Percentiles rank a stretch among this genome's conserved stretches.
Conservation (phyloP, 2,797 vertebrate genomes). For the Streptopelia turtur region DNA sequence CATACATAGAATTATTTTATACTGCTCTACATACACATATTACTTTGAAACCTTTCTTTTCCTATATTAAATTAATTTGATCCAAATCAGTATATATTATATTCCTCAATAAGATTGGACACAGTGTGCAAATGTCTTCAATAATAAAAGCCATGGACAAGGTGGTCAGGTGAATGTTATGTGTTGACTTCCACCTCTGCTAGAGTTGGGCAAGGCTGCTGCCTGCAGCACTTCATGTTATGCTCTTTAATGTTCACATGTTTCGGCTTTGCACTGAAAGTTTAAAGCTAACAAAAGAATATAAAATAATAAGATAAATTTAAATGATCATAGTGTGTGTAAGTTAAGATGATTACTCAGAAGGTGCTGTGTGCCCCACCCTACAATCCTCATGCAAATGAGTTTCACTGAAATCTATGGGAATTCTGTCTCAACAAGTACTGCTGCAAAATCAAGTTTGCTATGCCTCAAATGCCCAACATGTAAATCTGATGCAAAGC, state of each 20-base stretch:
- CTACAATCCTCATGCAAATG: not conserved
- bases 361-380: not conserved
- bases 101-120: slow-evolving; percentile 28
- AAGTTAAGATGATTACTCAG: slow-evolving; percentile 28
- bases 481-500: not conserved
- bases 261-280: not conserved
- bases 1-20: not conserved
- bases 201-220: slow-evolving; percentile 56
- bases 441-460: not conserved
- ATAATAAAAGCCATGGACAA: slow-evolving; percentile 57
- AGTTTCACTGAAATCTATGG: not conserved
- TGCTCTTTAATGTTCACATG: slow-evolving; percentile 26
- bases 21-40: not conserved
- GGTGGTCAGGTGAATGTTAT: slow-evolving; percentile 35
- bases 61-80: slow-evolving; percentile 52
- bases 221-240: slow-evolving; percentile 44
- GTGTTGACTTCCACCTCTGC: slow-evolving; percentile 47
- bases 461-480: not conserved
- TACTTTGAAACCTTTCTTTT: slow-evolving; percentile 50
- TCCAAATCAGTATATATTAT: slow-evolving; percentile 31
- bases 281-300: slow-evolving; percentile 35
- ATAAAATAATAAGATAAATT: slow-evolving; percentile 24
- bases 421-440: slow-evolving; percentile 39
- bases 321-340: not conserved
- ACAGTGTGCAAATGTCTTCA: slow-evolving; percentile 37